These are phyloP conservation scores for Zoanthus solanderi DNA, from an alignment of 92 coral and sea anemone species.

Conservation along the genomic window DNA sequence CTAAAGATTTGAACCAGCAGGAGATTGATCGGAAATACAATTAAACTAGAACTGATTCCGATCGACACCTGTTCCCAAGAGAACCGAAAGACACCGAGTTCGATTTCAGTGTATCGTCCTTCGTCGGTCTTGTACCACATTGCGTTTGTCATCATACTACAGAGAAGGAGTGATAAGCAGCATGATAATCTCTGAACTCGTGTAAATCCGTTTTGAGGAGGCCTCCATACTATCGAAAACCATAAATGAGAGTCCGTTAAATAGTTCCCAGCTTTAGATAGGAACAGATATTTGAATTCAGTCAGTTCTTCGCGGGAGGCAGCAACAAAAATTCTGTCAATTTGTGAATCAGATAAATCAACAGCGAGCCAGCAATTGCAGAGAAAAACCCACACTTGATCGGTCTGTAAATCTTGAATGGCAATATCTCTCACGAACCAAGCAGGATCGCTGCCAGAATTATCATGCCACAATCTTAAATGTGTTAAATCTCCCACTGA, in stretches of 20 bases:
- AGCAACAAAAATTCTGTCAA: conserved; percentile 81
- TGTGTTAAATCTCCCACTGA: conserved; percentile 83
- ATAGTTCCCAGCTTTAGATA: conserved; percentile 82
- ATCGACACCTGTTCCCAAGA: conserved; percentile 96
- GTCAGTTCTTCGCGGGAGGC: conserved; percentile 78
- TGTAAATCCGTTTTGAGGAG: conserved; percentile 83
- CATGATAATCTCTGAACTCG: conserved; percentile 96
- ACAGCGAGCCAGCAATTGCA: conserved; percentile 98
- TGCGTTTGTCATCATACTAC: conserved; percentile 98
- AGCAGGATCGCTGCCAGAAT: conserved; percentile 89
- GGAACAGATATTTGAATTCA: conserved; percentile 81
- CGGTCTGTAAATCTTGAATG: conserved; percentile 77
- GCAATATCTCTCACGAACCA: conserved; percentile 87
- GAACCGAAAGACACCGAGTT: conserved; percentile 82
- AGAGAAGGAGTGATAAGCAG: conserved; percentile 92
- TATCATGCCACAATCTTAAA: conserved; percentile 97
- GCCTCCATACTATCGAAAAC: conserved; percentile 95
- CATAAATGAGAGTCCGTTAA: conserved; percentile 96
- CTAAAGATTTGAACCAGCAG: conserved; percentile 91
- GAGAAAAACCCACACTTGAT: conserved; percentile 73
- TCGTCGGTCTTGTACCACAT: conserved; percentile 89
- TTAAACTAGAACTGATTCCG: conserved; percentile 89
- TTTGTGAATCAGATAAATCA: conserved; percentile 92
- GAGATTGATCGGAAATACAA: conserved; percentile 91
- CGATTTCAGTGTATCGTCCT: conserved; percentile 70